phyloP scores from a whole-genome alignment of 2,113 vertebrate genomes.

The Rousettus leschenaultii region DNA sequence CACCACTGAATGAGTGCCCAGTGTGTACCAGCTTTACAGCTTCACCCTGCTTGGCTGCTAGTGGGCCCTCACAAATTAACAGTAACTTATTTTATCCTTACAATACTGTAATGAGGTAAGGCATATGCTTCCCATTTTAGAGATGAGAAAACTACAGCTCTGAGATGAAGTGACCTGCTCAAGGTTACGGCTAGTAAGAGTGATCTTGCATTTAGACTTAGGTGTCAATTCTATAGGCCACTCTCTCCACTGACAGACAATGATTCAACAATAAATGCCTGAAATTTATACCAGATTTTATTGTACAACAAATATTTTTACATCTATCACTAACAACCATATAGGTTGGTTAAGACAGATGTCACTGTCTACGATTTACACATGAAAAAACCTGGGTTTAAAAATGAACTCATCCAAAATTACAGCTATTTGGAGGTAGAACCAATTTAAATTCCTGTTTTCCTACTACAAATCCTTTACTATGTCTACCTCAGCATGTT shows the following conservation, averaged over 20 bases:
- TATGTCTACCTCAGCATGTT: background rate
- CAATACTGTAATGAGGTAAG: background rate
- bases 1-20: background rate
- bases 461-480: background rate
- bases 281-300: background rate
- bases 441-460: background rate
- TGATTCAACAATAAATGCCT: background rate
- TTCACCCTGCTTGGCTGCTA: background rate
- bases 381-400: background rate
- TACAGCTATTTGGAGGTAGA: background rate
- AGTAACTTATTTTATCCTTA: background rate
- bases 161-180: background rate
- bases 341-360: background rate
- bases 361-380: background rate
- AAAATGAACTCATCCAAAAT: background rate
- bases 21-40: fast-evolving
- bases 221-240: background rate
- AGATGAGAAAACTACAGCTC: background rate
- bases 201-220: background rate
- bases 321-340: background rate
- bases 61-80: fast-evolving
- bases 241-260: background rate
- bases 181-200: background rate
- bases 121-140: background rate
- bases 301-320: background rate